Evolutionary conservation across 2,888 invertebrate species (phyloP), one percentile per base, ranked within the genome.

Genomic region (Papilio elwesi): DNA sequence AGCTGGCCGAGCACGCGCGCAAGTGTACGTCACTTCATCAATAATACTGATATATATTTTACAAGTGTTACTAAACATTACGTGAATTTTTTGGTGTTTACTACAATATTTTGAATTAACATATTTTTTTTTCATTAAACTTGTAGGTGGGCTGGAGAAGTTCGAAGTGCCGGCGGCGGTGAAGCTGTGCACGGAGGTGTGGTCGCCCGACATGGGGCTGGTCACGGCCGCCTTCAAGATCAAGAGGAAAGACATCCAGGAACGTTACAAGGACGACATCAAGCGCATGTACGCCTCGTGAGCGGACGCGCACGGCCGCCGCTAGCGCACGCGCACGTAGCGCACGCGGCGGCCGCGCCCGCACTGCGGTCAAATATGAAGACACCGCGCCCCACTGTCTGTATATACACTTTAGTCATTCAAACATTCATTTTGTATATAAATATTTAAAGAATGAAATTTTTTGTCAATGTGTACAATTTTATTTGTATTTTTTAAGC

Each of bases 211-310:
- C 87, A 97, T 97, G 95, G 99, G 99, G 72, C 95, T 99, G 65
- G 98, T 99, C 11, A 99, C 99, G 49, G 99, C 99, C 78, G 99
- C 99, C 70, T 98, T 99, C 94, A 99, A 99, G 94, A 95, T 99
- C 87, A 99, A 99, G 92, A 95, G 99, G 84, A 98, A 98, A 95
- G 98, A 98, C 89, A 98, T 99, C 82, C 98, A 99, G 92, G 97
- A 98, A 79, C 95, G 96, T 81, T 99, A 98, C 95, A 96, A 98
- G 91, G 96, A 97, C 79, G 98, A 98, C 92, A 98, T 99, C 84
- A 97, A 97, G 88, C 95, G 97, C 80, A 98, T 99, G 97, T 99
- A 99, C 91, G 97, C 97, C 75, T 97, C 97, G 95, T 97, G 97
- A 97, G 94, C 94, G 74, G 26, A 53, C 48, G 36, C 72, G 38